phyloP scores from a whole-genome alignment of 2,113 vertebrate species.

The Neopipo cinnamomea region DNA sequence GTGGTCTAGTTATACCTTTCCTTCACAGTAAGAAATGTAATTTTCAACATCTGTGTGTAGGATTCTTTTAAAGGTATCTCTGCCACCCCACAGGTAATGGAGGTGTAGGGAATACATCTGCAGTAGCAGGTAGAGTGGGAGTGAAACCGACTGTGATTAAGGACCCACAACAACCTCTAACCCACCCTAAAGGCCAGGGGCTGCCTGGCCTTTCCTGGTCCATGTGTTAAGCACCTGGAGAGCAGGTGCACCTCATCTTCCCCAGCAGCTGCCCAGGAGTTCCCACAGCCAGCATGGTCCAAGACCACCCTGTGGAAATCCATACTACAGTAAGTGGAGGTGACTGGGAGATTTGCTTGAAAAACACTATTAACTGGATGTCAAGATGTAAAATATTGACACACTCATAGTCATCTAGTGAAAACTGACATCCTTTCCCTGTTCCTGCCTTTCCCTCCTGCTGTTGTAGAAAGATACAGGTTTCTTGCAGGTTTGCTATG shows the following conservation, averaged over 20 bases:
- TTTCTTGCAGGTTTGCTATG: not conserved
- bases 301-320: not conserved
- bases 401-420: not conserved
- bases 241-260: accelerated
- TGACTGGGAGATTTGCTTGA: not conserved
- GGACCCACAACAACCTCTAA: not conserved
- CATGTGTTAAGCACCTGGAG: not conserved
- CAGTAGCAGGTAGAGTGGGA: not conserved
- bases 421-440: not conserved
- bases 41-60: not conserved
- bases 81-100: not conserved
- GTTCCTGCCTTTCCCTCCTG: not conserved
- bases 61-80: not conserved
- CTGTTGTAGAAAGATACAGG: not conserved
- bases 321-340: not conserved
- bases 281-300: not conserved
- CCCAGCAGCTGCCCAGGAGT: not conserved
- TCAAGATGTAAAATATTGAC: not conserved
- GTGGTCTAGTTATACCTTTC: not conserved
- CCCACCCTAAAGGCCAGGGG: not conserved
- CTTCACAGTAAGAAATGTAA: not conserved
- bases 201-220: not conserved
- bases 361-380: not conserved
- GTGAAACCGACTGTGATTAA: not conserved
- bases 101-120: not conserved